Conservation (phyloP, 2,888 invertebrate species). For the Bombylius major region DNA sequence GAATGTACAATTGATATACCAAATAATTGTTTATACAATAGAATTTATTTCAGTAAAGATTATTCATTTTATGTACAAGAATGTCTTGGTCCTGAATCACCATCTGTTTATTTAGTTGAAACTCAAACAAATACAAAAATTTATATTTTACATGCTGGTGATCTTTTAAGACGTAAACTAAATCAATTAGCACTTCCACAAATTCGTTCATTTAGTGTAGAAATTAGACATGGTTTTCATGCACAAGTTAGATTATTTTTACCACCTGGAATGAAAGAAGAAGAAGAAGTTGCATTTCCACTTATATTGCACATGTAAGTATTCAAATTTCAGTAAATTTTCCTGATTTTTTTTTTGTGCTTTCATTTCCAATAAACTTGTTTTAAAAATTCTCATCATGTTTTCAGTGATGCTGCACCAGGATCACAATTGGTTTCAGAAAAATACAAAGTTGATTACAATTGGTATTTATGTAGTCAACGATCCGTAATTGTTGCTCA, state of each 20-base stretch:
- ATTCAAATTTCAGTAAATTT: not conserved
- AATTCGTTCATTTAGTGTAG: conserved; percentile 55
- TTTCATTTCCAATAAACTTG: not conserved
- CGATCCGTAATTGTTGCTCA: conserved; percentile 75
- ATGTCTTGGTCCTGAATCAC: conserved; percentile 67
- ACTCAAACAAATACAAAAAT: conserved; percentile 46
- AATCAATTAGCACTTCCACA: conserved; percentile 60
- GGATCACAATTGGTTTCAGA: conserved; percentile 76
- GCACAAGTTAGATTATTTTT: conserved; percentile 66
- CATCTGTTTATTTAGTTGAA: conserved; percentile 51
- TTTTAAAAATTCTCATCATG: not conserved
- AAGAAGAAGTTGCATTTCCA: conserved; percentile 70
- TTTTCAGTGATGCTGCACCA: conserved; percentile 58
- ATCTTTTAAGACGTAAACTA: conserved; percentile 48
- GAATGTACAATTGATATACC: conserved; percentile 36
- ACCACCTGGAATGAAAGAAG: conserved; percentile 72
- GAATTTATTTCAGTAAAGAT: conserved; percentile 52
- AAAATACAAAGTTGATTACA: conserved; percentile 67
- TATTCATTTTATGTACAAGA: conserved; percentile 53
- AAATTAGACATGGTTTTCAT: conserved; percentile 50
- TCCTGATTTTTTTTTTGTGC: not conserved
- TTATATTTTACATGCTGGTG: conserved; percentile 55
- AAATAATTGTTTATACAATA: conserved; percentile 49
- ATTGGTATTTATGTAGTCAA: conserved; percentile 70
- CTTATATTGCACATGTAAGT: conserved; percentile 73